Evolutionary conservation across 2,888 invertebrate genomes (phyloP), one percentile per base, ranked within the genome.

Genomic region (Pegoplata infirma): DNA sequence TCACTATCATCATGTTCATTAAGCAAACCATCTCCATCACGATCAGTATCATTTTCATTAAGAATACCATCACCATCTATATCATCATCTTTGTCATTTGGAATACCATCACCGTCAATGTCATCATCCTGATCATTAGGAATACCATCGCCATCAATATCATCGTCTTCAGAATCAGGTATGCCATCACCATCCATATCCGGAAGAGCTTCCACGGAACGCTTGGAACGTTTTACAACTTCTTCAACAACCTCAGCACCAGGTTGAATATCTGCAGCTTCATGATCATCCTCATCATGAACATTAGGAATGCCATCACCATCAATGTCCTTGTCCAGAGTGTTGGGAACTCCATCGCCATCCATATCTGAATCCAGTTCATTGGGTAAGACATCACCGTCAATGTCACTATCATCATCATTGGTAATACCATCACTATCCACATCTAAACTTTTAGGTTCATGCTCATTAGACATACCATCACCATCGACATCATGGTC

Each of bases 301-400:
- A 82, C 81, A 88, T 92, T 92, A 25, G 92, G 91, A 56, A 85
- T 83, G 19, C 91, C 90, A 80, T 91, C 91, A 84, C 89, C 89
- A 81, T 90, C 90, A 63, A 87, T 83, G 47, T 77, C 77, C 5
- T 80, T 71, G 23, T 80, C 82, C 16, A 46, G 67, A 32, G 78
- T 82, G 23, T 83, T 83, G 2, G 82, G 82, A 19, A 82, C 72
- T 46, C 79, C 84, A 73, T 84, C 82, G 5, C 82, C 83, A 63
- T 82, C 83, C 76, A 85, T 84, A 81, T 81, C 84, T 10, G 81
- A 80, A 61, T 86, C 84, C 40, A 84, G 53, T 75, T 88, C 88
- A 68, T 85, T 81, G 6, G 58, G 61, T 7, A 83, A 68, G 82
- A 82, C 83, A 64, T 88, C 83, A 59, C 84, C 84, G 32, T 81